These are phyloP conservation scores for Babyrousa celebensis DNA, from an alignment of 2,797 vertebrate genomes.

Conservation along the genomic window DNA sequence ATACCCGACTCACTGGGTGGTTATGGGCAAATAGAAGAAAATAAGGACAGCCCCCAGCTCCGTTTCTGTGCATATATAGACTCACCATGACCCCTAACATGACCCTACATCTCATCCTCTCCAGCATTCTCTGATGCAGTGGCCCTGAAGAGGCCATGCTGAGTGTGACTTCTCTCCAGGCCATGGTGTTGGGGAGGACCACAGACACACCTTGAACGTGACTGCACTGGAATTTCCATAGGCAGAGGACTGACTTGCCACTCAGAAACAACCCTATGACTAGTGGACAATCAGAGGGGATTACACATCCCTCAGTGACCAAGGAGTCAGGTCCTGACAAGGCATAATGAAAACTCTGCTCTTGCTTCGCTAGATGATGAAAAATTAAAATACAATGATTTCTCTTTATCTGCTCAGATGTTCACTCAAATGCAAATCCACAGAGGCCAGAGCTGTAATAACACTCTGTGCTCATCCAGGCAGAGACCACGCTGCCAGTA, in stretches of 20 bases:
- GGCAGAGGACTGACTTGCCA: neutral
- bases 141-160: accelerated
- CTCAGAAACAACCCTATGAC: neutral
- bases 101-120: accelerated
- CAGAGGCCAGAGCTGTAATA: neutral
- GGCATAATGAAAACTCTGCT: slow-evolving; percentile 44
- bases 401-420: neutral
- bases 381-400: slow-evolving; percentile 63
- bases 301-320: neutral
- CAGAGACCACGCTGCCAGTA: neutral
- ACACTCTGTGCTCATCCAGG: neutral
- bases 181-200: neutral
- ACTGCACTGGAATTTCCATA: neutral
- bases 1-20: neutral
- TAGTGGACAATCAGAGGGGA: neutral
- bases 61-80: no score
- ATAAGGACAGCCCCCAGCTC: neutral
- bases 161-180: neutral
- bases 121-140: neutral
- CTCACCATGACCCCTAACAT: accelerated
- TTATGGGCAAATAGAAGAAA: neutral
- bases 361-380: slow-evolving; percentile 38
- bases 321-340: neutral
- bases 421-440: neutral
- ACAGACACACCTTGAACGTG: neutral